Base-by-base conservation (phyloP, 2,113 vertebrate genomes). In the Pluvialis apricaria region DNA sequence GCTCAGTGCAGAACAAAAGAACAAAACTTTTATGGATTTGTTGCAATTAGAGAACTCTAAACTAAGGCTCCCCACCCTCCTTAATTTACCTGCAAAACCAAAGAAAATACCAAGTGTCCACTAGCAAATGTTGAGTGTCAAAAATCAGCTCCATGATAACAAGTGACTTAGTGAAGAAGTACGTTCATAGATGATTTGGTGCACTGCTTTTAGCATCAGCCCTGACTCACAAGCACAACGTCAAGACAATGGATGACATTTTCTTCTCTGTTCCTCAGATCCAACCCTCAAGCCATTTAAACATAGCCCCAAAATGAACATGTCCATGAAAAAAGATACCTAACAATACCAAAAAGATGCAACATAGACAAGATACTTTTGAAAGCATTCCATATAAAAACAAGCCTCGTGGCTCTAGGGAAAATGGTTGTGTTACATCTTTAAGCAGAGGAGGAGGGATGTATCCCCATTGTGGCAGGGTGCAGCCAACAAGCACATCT, bases 21-120 rank as follows among this genome's bases (percentile, higher is more conserved):
- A 47, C 9, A 12, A 45, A 36, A 42, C 7, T 65, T 77, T 7
- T 5, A 65, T 2, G 16, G 26, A 38, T 36, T 38, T 69, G 10
- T 60, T 93, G 69, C 9, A 71, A 4, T 18, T 44, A 81, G n/a
- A 69, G 36, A 87, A 29, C 40, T 72, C 9, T 13, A 49, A 94
- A 60, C 5, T 8, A 20, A 69, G 93, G 18, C 36, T 88, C 45
- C 16, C 9, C 0, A 0, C 0, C 1, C 34, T 8, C 6, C 7
- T 70, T 60, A 17, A 81, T 84, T 66, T 68, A 60, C 29, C 44
- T 52, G 57, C 34, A 86, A 58, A 58, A 36, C 6, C 12, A 42
- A 42, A 92, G 62, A n/a, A 55, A 71, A 75, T 3, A 21, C 6
- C 12, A 25, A 38, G 5, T 4, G 24, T 51, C 31, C 62, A 57